Evolutionary conservation across 2,888 invertebrate genomes (phyloP), one percentile per base, ranked within the genome.

Genomic region (Drosophila atripex): DNA sequence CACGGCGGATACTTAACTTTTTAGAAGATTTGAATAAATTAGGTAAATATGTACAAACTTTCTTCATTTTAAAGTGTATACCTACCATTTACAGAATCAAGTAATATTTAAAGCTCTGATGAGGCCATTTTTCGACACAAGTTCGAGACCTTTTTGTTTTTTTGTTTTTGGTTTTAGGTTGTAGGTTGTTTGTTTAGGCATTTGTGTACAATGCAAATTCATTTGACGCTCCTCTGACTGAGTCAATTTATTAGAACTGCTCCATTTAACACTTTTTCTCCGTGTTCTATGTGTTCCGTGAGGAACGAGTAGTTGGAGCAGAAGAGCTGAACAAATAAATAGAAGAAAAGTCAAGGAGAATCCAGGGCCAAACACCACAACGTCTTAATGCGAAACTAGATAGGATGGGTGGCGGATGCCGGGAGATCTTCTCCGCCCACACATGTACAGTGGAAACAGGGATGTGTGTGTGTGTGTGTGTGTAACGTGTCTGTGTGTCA

Each of bases 191-290:
- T 80, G 86, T 74, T 87, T 80, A 80, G 80, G 80, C 79, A 85
- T 78, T 85, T 78, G n/a, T 35, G 35, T 35, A 80, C 87, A 80
- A 80, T 80, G 80, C 83, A 80, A 87, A 80, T 80, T 85, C 87
- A 66, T 82, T 85, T 80, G 71, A 61, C 73, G 58, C 61, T 56
- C 21, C 57, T 57, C 46, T 54, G 43, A 68, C 55, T 76, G 73
- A 87, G 87, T 80, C 80, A 86, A 80, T 80, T 86, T 80, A 73
- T 75, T 52, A 71, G 73, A 45, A 87, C 78, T 71, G 82, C 78
- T 87, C 66, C 87, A 86, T 87, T 87, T 86, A 86, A 86, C 87
- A 86, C 87, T 86, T 80, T 86, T 58, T 69, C 45, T 43, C 58
- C 46, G 47, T 54, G 54, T 45, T 16, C 6, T 23, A 4, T 50